Conservation (phyloP, 1,140 invertebrate species). For the Drosophila sproati region DNA sequence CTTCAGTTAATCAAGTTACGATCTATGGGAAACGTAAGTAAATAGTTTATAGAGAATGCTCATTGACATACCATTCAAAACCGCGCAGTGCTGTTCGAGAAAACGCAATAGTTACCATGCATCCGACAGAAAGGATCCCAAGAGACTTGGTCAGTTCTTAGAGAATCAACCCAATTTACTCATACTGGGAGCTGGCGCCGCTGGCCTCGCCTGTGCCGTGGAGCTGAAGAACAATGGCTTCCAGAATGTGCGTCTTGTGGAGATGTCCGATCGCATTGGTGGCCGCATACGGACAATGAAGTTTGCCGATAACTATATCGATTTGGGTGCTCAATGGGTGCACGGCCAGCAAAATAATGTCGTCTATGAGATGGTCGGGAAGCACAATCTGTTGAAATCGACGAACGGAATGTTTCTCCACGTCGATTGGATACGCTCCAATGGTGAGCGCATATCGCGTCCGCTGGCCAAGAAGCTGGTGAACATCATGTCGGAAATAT, state of each 20-base stretch:
- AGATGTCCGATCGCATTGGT: slow-evolving; percentile 89
- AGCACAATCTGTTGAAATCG: slow-evolving; percentile 84
- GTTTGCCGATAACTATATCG: slow-evolving; percentile 87
- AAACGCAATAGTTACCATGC: slow-evolving; percentile 30
- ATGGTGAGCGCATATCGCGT: slow-evolving; percentile 60
- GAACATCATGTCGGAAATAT: slow-evolving; percentile 34
- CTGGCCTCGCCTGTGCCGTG: slow-evolving; percentile 86
- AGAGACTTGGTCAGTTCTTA: background rate
- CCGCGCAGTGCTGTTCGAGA: slow-evolving; percentile 14
- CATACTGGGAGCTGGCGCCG: slow-evolving; percentile 86
- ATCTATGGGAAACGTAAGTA: slow-evolving; percentile 43
- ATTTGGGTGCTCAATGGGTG: slow-evolving; percentile 92
- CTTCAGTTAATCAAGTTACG: slow-evolving; percentile 1
- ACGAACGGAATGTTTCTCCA: slow-evolving; percentile 14
- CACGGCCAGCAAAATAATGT: slow-evolving; percentile 91
- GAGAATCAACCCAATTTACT: slow-evolving; percentile 67
- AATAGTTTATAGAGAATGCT: background rate
- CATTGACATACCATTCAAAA: background rate
- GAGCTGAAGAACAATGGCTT: slow-evolving; percentile 84
- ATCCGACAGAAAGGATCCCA: slow-evolving; percentile 12
- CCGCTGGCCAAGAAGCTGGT: slow-evolving; percentile 1
- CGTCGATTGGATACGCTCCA: slow-evolving; percentile 69
- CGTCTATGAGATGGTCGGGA: slow-evolving; percentile 87
- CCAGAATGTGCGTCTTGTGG: slow-evolving; percentile 85
- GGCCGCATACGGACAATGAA: slow-evolving; percentile 87